phyloP scores from a whole-genome alignment of 2,888 invertebrate genomes.

The Xylota segnis region DNA sequence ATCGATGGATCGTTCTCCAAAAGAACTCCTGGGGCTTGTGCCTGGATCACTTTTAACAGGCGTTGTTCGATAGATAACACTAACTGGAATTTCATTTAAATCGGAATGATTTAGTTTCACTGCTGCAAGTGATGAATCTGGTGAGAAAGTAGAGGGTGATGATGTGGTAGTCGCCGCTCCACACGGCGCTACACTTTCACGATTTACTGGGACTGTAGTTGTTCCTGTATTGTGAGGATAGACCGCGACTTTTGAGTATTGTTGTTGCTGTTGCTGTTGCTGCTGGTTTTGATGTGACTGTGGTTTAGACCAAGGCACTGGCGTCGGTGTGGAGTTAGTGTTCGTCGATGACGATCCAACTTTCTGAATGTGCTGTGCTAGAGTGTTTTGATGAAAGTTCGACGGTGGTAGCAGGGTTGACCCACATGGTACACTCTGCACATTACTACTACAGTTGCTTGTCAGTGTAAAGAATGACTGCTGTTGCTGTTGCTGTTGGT shows the following conservation, averaged over 20 bases:
- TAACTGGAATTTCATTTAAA: slow-evolving; percentile 83
- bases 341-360: slow-evolving; percentile 77
- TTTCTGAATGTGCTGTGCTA: slow-evolving; percentile 83
- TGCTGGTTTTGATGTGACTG: slow-evolving; percentile 23
- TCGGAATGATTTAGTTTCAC: slow-evolving; percentile 82
- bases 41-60: slow-evolving; percentile 50
- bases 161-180: slow-evolving; percentile 2
- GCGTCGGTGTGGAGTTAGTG: slow-evolving; percentile 25
- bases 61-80: slow-evolving; percentile 82
- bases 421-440: slow-evolving; percentile 55
- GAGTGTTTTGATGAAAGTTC: slow-evolving; percentile 83
- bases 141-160: slow-evolving; percentile 20
- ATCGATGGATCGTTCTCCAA: slow-evolving; percentile 48
- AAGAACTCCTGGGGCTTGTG: slow-evolving; percentile 32
- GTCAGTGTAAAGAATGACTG: slow-evolving; percentile 59
- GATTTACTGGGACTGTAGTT: slow-evolving; percentile 19
- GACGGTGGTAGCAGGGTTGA: slow-evolving; percentile 81
- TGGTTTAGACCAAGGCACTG: slow-evolving; percentile 42
- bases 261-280: slow-evolving; percentile 60
- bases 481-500: slow-evolving; percentile 35
- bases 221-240: slow-evolving; percentile 41
- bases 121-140: slow-evolving; percentile 34
- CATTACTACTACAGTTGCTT: slow-evolving; percentile 40
- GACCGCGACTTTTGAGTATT: slow-evolving; percentile 66
- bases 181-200: slow-evolving; percentile 39